These are phyloP conservation scores for Thalassophryne amazonica DNA, from an alignment of 2,797 vertebrate species.

Conservation along the genomic window DNA sequence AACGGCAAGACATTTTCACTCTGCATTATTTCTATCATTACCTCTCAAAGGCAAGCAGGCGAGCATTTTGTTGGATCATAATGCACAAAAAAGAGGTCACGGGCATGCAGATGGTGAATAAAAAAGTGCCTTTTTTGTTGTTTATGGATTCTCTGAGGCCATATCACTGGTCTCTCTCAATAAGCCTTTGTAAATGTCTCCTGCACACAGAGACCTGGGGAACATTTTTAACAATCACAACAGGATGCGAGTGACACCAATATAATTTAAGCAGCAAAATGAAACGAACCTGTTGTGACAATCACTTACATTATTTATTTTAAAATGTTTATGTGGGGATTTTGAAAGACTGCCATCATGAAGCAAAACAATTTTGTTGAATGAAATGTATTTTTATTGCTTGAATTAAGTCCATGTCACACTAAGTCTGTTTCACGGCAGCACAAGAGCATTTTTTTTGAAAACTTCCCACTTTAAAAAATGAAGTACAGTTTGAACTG, in stretches of 20 bases:
- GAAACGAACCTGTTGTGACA: conserved; percentile 23
- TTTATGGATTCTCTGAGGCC: conserved; percentile 33
- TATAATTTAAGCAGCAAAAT: conserved; percentile 25
- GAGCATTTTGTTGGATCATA: conserved; percentile 44
- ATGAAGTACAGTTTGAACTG: conserved; percentile 34
- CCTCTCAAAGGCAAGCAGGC: conserved; percentile 53
- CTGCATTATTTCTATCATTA: conserved; percentile 38
- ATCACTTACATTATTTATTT: conserved; percentile 10
- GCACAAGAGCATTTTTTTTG: conserved; percentile 44
- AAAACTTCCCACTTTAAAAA: conserved; percentile 43
- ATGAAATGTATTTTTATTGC: conserved; percentile 45
- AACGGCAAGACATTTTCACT: conserved; percentile 58
- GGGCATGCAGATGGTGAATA: conserved; percentile 24
- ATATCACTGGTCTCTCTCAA: conserved; percentile 23
- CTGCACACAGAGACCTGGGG: conserved; percentile 23
- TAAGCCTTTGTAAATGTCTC: conserved; percentile 38
- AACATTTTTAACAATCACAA: conserved; percentile 19
- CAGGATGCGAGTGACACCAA: conserved; percentile 19
- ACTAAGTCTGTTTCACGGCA: conserved; percentile 65
- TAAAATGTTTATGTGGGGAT: conserved; percentile 28
- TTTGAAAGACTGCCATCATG: conserved; percentile 28
- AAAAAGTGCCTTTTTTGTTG: conserved; percentile 33
- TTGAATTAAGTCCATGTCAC: conserved; percentile 30
- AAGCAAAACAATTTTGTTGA: conserved; percentile 16
- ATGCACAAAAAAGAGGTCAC: conserved; percentile 31